Evolutionary conservation across 2,888 invertebrate genomes (phyloP).

Genomic region (Mamestra brassicae): DNA sequence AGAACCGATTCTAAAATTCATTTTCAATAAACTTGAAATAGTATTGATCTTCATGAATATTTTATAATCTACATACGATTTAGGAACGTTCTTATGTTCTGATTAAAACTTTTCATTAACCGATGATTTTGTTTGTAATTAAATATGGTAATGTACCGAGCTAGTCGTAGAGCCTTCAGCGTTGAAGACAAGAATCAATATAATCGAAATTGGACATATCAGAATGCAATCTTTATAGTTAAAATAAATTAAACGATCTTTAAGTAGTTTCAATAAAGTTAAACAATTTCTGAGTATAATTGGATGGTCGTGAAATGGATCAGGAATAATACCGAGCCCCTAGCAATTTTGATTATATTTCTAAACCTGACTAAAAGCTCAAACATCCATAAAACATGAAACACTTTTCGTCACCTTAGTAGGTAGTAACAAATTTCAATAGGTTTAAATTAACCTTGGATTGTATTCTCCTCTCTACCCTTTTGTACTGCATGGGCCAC

Average conservation of each 20-base stretch:
- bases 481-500: no score
- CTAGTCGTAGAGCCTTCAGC: neutral
- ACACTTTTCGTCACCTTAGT: neutral
- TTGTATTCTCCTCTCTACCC: no score
- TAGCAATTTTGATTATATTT: neutral
- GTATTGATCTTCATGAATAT: constrained; percentile 57
- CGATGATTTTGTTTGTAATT: constrained; percentile 52
- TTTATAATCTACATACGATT: constrained; percentile 40
- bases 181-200: constrained; percentile 44
- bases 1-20: neutral
- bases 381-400: neutral
- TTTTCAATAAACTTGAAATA: constrained; percentile 37
- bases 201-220: constrained; percentile 22
- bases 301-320: neutral
- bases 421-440: no score
- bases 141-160: constrained; percentile 55
- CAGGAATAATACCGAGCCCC: neutral
- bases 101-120: constrained; percentile 44
- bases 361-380: neutral
- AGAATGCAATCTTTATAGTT: constrained; percentile 6
- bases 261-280: neutral
- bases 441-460: no score
- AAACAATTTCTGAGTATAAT: neutral
- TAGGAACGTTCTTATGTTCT: constrained; percentile 36
- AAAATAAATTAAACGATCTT: constrained; percentile 35